Evolutionary conservation across 2,797 vertebrate genomes (phyloP), one percentile per base, ranked within the genome.

Genomic region (Acipenser ruthenus): DNA sequence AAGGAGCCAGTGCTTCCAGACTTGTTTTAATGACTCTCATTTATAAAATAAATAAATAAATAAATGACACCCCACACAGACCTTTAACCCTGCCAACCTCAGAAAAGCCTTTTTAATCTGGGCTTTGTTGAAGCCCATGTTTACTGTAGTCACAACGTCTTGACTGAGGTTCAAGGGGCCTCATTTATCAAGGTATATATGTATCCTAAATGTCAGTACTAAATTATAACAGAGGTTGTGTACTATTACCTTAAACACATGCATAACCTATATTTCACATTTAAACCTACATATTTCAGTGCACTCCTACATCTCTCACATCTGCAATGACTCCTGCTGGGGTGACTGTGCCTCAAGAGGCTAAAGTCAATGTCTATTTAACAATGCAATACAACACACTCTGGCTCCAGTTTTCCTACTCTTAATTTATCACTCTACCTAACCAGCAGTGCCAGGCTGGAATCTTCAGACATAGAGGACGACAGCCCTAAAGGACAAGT

Each of bases 11-110:
- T 76, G 80, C 78, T 77, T 74, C 87, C 74, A 74, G 76, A 74
- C 70, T 73, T 75, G 63, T 74, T 86, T 82, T 86, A 86, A 88
- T 88, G 75, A 87, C 85, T 81, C 80, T 83, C 80, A 77, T 84
- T 83, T 87, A 85, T 88, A 87, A 88, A 86, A 84, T 83, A 82
- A 18, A 18, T 18, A 18, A 18, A 18, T 18, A 18, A 18, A 18
- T 18, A 18, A 18, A 18, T 18, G 78, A 83, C 55, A 68, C 79
- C 79, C 60, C 67, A 55, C 50, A 62, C 65, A 68, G 72, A 87
- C 86, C 82, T 88, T 71, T 83, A 77, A 73, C 79, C 80, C 79
- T 75, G 72, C 70, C 65, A 62, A 10, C 64, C 58, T 68, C 37
- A 68, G 12, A 12, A 9, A 56, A n/a, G 62, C 10, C 62, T 18